Evolutionary conservation across 2,797 vertebrate species (phyloP).

Genomic region (Tragelaphus eurycerus): DNA sequence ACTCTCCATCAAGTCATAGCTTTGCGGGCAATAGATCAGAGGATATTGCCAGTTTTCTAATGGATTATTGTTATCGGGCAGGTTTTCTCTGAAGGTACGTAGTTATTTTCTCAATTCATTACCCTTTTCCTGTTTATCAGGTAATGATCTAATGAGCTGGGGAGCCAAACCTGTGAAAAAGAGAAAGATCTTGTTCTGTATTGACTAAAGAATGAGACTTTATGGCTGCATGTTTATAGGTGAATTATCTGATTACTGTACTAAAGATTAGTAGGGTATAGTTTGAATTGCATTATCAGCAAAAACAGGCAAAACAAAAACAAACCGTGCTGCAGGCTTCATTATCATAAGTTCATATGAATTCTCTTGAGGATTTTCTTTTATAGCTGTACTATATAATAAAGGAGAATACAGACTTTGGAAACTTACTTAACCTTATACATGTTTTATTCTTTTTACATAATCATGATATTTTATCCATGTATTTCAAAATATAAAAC

Average conservation of each 20-base stretch:
- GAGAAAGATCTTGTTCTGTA: constrained; percentile 78
- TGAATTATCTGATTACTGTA: constrained; percentile 78
- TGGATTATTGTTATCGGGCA: constrained; percentile 86
- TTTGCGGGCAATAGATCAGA: constrained; percentile 86
- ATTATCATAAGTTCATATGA: constrained; percentile 78
- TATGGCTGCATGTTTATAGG: constrained; percentile 81
- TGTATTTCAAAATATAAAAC: constrained; percentile 47
- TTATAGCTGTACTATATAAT: constrained; percentile 67
- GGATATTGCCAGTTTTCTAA: constrained; percentile 86
- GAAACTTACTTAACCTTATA: constrained; percentile 54
- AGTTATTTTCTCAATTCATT: constrained; percentile 84
- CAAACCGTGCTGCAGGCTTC: constrained; percentile 65
- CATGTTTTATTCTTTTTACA: constrained; percentile 46
- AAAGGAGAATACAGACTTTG: constrained; percentile 63
- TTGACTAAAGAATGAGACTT: constrained; percentile 80
- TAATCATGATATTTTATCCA: not conserved
- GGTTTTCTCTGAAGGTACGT: constrained; percentile 87
- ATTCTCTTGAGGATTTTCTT: constrained; percentile 68
- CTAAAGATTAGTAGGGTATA: constrained; percentile 65
- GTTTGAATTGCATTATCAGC: constrained; percentile 81
- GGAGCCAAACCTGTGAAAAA: constrained; percentile 74
- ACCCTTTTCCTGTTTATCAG: constrained; percentile 79
- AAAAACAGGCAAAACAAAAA: constrained; percentile 66
- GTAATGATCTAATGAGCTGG: constrained; percentile 82
- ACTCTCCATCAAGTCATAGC: constrained; percentile 86